Evolutionary conservation across 1,140 invertebrate species (phyloP).

Genomic region (Drosophila murphyi): DNA sequence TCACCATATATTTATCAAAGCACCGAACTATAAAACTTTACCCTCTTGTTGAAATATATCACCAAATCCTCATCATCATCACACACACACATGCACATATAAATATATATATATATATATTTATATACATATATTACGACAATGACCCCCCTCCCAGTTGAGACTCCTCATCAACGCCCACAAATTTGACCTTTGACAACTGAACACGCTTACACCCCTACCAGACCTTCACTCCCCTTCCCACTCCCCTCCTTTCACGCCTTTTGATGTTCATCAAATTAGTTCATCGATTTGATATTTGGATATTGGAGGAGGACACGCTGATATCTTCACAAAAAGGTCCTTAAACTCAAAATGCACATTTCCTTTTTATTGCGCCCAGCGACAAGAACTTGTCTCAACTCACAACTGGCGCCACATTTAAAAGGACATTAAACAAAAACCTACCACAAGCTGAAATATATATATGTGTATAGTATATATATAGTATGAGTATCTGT

Average conservation of each 20-base stretch:
- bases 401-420: constrained; percentile 40
- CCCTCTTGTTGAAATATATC: not conserved
- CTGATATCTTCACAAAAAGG: constrained; percentile 33
- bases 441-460: constrained; percentile 44
- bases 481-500: not conserved
- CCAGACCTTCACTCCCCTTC: constrained; percentile 8
- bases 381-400: not conserved
- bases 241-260: not conserved
- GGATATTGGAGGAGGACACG: constrained; percentile 13
- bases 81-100: not conserved
- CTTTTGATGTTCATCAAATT: constrained; percentile 48
- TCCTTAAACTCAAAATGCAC: constrained; percentile 55
- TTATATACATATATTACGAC: not conserved
- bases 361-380: constrained; percentile 35
- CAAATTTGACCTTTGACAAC: constrained; percentile 64
- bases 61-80: not conserved
- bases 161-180: constrained; percentile 42
- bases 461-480: constrained; percentile 13
- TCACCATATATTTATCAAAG: not conserved
- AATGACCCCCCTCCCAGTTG: not conserved
- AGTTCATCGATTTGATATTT: constrained; percentile 56
- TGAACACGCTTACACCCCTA: constrained; percentile 21
- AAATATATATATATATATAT: no score
- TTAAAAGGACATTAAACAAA: constrained; percentile 49
- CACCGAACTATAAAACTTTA: not conserved